Conservation (phyloP, 2,888 invertebrate genomes). For the Cylloceria caligata region DNA sequence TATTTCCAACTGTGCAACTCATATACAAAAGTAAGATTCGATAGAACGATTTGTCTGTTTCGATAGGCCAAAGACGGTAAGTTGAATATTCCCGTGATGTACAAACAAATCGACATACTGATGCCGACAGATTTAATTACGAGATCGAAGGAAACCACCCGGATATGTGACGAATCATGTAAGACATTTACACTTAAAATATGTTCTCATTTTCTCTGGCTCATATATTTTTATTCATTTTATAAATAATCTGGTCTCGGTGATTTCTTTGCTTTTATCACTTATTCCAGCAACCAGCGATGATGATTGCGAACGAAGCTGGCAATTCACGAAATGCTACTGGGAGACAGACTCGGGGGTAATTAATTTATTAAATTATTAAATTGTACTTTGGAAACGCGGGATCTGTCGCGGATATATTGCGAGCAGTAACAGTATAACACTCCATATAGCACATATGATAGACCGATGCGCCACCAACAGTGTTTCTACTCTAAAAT, state of each 20-base stretch:
- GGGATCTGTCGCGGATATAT: slow-evolving; percentile 37
- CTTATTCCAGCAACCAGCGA: slow-evolving; percentile 66
- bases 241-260: slow-evolving; percentile 1
- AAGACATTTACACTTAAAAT: slow-evolving; percentile 27
- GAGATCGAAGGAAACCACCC: slow-evolving; percentile 62
- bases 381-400: neutral
- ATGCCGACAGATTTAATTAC: slow-evolving; percentile 69
- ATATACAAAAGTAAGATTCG: neutral
- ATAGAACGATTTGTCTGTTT: slow-evolving; percentile 31
- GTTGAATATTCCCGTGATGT: slow-evolving; percentile 85
- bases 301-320: slow-evolving; percentile 73
- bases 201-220: neutral
- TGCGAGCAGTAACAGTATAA: slow-evolving; percentile 10
- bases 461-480: slow-evolving; percentile 52
- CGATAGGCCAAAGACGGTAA: slow-evolving; percentile 86
- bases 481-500: slow-evolving; percentile 55
- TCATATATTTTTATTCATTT: neutral
- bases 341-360: slow-evolving; percentile 69
- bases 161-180: slow-evolving; percentile 70
- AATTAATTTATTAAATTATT: slow-evolving; percentile 46
- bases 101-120: slow-evolving; percentile 84
- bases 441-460: neutral
- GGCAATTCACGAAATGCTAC: slow-evolving; percentile 73
- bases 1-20: neutral
- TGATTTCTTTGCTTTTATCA: slow-evolving; percentile 11